phyloP scores from a whole-genome alignment of 2,113 vertebrate genomes.

The Podarcis cretensis region DNA sequence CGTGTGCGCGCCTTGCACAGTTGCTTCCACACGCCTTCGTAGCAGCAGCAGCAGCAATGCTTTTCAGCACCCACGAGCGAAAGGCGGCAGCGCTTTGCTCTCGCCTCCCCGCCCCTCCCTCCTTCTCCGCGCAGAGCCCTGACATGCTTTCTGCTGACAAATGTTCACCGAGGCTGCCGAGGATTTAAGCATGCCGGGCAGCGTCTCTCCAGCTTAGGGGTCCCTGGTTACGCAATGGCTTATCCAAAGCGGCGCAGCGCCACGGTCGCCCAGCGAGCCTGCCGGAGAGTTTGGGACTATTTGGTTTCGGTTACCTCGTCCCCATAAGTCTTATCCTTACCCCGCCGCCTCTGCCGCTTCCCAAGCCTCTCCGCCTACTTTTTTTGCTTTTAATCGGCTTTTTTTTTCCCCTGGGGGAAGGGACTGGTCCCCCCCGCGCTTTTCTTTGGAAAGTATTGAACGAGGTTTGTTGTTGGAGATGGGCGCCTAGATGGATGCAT shows the following conservation, averaged over 20 bases:
- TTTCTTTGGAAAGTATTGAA: neutral
- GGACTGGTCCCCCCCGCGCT: neutral
- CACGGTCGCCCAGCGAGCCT: slow-evolving; percentile 54
- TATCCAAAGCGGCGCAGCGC: slow-evolving; percentile 56
- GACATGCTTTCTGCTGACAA: slow-evolving; percentile 61
- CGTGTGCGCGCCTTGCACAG: neutral
- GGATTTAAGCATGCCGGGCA: slow-evolving; percentile 71
- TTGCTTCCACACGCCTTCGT: slow-evolving; percentile 31
- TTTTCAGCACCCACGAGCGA: neutral
- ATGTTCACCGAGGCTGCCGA: slow-evolving; percentile 65
- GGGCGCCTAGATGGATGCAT: slow-evolving; percentile 27
- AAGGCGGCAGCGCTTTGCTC: slow-evolving; percentile 6
- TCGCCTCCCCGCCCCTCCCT: slow-evolving; percentile 33
- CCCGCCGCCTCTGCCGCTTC: neutral
- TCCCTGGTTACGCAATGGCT: slow-evolving; percentile 67
- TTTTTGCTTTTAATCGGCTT: slow-evolving; percentile 3
- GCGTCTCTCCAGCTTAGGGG: slow-evolving; percentile 68
- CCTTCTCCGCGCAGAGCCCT: slow-evolving; percentile 41
- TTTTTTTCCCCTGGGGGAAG: neutral
- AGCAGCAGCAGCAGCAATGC: slow-evolving; percentile 39
- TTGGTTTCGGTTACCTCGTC: slow-evolving; percentile 29
- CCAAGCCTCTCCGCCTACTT: slow-evolving; percentile 17
- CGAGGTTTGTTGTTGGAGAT: slow-evolving; percentile 32
- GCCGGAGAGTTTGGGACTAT: slow-evolving; percentile 44
- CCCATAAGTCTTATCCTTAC: neutral